Conservation (phyloP, 2,113 vertebrate genomes). For the Spea bombifrons region DNA sequence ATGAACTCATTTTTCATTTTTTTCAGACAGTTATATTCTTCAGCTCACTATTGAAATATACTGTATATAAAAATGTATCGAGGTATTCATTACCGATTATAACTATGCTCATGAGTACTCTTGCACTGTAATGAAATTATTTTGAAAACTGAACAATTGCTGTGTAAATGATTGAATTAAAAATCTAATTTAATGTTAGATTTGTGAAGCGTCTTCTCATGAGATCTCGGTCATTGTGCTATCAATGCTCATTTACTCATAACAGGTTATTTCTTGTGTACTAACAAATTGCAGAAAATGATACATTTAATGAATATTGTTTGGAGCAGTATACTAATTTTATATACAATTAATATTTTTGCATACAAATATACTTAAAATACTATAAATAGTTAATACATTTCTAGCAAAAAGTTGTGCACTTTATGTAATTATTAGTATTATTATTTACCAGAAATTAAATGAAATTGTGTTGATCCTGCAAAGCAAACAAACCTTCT, state of each 20-base stretch:
- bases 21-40: constrained; percentile 51
- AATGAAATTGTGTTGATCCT: too few relatives aligned
- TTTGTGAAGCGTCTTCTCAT: constrained; percentile 54
- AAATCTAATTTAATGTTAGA: constrained; percentile 59
- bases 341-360: too few relatives aligned
- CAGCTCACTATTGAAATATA: constrained; percentile 43
- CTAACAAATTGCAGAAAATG: neutral
- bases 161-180: constrained; percentile 54
- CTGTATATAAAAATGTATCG: constrained; percentile 47
- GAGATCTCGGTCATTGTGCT: constrained; percentile 32
- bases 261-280: constrained; percentile 11
- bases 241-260: constrained; percentile 47
- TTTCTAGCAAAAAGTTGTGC: too few relatives aligned
- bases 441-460: too few relatives aligned
- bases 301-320: too few relatives aligned
- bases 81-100: constrained; percentile 52
- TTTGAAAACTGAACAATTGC: constrained; percentile 60
- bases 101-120: constrained; percentile 49
- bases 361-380: too few relatives aligned
- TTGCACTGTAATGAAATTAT: constrained; percentile 59
- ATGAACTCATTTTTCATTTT: constrained; percentile 45
- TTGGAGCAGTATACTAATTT: too few relatives aligned
- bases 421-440: too few relatives aligned
- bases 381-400: too few relatives aligned
- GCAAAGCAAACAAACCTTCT: too few relatives aligned